Evolutionary conservation across 2,797 vertebrate species (phyloP).

Genomic region (Phylloscopus collybita): DNA sequence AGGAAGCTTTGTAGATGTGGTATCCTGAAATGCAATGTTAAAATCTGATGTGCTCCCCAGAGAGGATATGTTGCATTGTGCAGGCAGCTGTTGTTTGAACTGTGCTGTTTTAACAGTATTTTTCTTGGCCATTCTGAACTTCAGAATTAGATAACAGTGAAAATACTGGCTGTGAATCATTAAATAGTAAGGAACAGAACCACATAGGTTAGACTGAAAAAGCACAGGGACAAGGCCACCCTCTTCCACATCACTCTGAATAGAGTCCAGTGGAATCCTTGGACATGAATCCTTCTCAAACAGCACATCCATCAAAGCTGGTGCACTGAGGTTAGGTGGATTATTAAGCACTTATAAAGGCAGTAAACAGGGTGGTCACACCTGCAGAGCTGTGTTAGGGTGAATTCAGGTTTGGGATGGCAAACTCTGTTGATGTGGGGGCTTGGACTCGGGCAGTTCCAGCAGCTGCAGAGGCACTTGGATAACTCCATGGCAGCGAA

Average conservation of each 20-base stretch:
- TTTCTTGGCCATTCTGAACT: background rate
- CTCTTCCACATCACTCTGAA: background rate
- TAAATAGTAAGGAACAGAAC: background rate
- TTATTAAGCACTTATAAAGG: background rate
- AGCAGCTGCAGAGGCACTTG: background rate
- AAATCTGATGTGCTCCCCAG: background rate
- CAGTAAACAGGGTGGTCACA: background rate
- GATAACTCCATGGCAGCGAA: fast-evolving
- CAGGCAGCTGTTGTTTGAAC: background rate
- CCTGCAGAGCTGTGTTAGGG: background rate
- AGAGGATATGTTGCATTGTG: background rate
- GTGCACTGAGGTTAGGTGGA: background rate
- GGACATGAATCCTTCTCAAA: background rate
- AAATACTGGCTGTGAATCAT: background rate
- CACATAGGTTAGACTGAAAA: background rate
- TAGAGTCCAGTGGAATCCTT: background rate
- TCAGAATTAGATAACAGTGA: background rate
- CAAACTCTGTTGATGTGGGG: background rate
- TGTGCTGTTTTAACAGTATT: background rate
- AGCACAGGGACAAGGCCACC: background rate
- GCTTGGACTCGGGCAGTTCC: background rate
- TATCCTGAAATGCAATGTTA: background rate
- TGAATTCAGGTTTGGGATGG: background rate
- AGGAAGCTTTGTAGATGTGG: background rate
- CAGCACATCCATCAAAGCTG: background rate